Evolutionary conservation across 2,113 vertebrate species (phyloP).

Genomic region (Microtus montanus): DNA sequence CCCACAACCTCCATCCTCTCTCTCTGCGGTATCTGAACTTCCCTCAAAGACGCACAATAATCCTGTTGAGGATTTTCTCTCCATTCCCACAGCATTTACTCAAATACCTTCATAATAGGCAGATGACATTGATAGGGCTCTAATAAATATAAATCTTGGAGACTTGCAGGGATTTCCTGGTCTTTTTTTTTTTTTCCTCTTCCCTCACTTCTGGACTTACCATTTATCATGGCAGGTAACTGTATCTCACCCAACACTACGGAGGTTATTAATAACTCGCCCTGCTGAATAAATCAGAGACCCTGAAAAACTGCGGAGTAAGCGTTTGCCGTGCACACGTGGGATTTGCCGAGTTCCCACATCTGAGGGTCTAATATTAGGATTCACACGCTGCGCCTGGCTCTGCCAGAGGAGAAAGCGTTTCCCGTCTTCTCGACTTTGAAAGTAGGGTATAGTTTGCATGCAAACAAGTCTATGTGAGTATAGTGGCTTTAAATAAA

Average conservation of each 20-base stretch:
- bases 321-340: constrained; percentile 74
- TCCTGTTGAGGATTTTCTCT: background rate
- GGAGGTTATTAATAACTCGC: constrained; percentile 79
- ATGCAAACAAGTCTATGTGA: constrained; percentile 65
- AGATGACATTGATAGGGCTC: constrained; percentile 54
- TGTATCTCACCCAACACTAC: constrained; percentile 58
- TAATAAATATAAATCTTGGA: constrained; percentile 59
- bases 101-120: constrained; percentile 30
- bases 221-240: constrained; percentile 66
- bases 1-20: background rate
- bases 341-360: constrained; percentile 71
- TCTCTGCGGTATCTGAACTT: constrained; percentile 20
- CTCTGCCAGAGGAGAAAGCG: constrained; percentile 60
- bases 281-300: constrained; percentile 78
- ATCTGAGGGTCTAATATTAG: constrained; percentile 79
- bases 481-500: constrained; percentile 63
- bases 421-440: constrained; percentile 59
- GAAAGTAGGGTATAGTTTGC: constrained; percentile 67
- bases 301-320: constrained; percentile 74
- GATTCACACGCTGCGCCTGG: constrained; percentile 65
- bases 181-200: background rate
- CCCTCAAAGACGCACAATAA: constrained; percentile 36
- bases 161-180: constrained; percentile 29
- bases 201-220: constrained; percentile 57
- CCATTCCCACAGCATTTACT: constrained; percentile 7